A percentile compares a stretch with the other conserved stretches of the same genome.
These are phyloP conservation scores for Charaxes varanes DNA, from an alignment of 1,140 invertebrate genomes.

Conservation along the genomic window DNA sequence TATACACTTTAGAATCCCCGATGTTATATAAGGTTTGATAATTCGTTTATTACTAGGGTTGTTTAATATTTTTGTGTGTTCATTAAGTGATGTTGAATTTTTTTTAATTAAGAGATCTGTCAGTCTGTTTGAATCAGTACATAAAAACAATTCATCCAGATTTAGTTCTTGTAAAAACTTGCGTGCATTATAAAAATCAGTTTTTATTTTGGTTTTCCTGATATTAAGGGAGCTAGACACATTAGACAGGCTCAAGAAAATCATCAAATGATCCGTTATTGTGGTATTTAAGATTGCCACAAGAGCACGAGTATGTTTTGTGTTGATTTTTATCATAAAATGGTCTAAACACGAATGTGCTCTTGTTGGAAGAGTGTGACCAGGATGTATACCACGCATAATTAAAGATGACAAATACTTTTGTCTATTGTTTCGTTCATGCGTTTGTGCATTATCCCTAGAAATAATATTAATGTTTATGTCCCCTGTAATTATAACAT, in stretches of 20 bases:
- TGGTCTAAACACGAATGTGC: slow-evolving; percentile 23
- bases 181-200: slow-evolving; percentile 8
- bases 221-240: slow-evolving; percentile 4
- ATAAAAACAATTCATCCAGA: slow-evolving; percentile 1
- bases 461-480: slow-evolving; percentile 26
- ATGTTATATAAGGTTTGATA: slow-evolving; percentile 17
- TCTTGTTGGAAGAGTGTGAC: slow-evolving; percentile 22
- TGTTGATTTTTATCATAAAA: slow-evolving; percentile 25
- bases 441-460: slow-evolving; percentile 6
- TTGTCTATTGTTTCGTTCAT: slow-evolving; percentile 19
- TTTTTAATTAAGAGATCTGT: slow-evolving; percentile 4
- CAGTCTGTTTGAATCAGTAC: slow-evolving; percentile 5
- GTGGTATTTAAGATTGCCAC: slow-evolving; percentile 19
- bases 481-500: slow-evolving; percentile 21
- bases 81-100: background rate
- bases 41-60: slow-evolving; percentile 8
- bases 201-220: too few species aligned
- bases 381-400: slow-evolving; percentile 17
- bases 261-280: slow-evolving; percentile 20
- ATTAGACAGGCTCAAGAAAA: slow-evolving; percentile 3
- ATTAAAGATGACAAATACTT: slow-evolving; percentile 20
- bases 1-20: slow-evolving; percentile 20
- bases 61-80: slow-evolving; percentile 2
- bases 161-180: slow-evolving; percentile 4
- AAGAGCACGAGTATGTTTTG: slow-evolving; percentile 3